Evolutionary conservation across 2,888 invertebrate genomes (phyloP).

Genomic region (Cheilosia vernalis): DNA sequence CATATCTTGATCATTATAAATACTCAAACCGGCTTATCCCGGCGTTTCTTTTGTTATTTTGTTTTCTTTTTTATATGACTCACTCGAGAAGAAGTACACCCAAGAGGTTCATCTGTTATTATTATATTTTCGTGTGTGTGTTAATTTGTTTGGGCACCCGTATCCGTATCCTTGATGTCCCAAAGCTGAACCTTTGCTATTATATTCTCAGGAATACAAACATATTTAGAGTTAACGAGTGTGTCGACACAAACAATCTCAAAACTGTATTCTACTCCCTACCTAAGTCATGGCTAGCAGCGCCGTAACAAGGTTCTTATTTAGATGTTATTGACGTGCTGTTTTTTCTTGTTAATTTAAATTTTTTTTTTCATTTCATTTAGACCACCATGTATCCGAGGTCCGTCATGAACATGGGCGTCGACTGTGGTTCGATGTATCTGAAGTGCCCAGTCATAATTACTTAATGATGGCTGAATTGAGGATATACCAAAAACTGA

Average conservation of each 20-base stretch:
- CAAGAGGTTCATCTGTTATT: conserved; percentile 40
- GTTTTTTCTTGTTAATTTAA: background rate
- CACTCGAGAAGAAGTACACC: conserved; percentile 53
- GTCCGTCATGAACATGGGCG: conserved; percentile 93
- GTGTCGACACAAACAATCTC: conserved; percentile 12
- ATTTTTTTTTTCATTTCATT: conserved; percentile 54
- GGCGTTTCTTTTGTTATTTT: conserved; percentile 61
- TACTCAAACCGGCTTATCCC: conserved; percentile 71
- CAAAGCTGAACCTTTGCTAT: conserved; percentile 15
- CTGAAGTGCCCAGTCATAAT: conserved; percentile 92
- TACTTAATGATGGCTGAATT: conserved; percentile 93
- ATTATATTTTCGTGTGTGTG: conserved; percentile 18
- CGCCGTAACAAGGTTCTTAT: conserved; percentile 53
- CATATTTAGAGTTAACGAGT: conserved; percentile 29
- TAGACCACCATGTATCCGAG: conserved; percentile 90
- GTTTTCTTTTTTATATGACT: conserved; percentile 56
- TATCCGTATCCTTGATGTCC: conserved; percentile 20
- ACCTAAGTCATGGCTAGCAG: conserved; percentile 20
- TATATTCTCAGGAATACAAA: conserved; percentile 37
- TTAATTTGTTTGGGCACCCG: conserved; percentile 37
- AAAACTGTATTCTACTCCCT: conserved; percentile 20
- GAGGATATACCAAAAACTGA: conserved; percentile 88
- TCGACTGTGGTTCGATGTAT: conserved; percentile 96
- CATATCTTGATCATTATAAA: conserved; percentile 43
- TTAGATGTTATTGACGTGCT: conserved; percentile 42